A percentile compares a stretch with the other conserved stretches of the same genome.
These are phyloP conservation scores for Mallotus villosus DNA, from an alignment of 2,797 vertebrate species.

Conservation along the genomic window DNA sequence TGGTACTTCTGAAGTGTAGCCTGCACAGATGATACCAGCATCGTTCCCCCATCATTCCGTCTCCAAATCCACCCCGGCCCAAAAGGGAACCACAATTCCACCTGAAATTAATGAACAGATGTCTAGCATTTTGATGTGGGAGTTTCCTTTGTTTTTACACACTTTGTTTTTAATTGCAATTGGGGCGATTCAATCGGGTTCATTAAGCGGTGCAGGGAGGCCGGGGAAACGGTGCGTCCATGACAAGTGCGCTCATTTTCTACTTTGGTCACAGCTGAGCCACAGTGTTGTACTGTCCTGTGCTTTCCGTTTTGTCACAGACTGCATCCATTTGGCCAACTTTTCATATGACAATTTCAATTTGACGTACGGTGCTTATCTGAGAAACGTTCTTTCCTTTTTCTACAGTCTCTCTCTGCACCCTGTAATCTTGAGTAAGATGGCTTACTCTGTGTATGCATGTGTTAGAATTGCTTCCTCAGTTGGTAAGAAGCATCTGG, in stretches of 20 bases:
- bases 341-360: too few relatives aligned
- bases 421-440: slow-evolving; percentile 17
- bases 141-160: slow-evolving; percentile 10
- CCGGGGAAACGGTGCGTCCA: background rate
- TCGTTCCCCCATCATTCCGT: background rate
- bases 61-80: background rate
- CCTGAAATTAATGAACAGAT: slow-evolving; percentile 21
- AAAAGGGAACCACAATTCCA: background rate
- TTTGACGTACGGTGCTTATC: background rate
- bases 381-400: background rate
- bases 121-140: slow-evolving; percentile 9
- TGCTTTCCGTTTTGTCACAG: too few relatives aligned
- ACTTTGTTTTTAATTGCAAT: slow-evolving; percentile 21
- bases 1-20: slow-evolving; percentile 31
- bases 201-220: slow-evolving; percentile 5
- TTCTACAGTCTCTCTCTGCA: background rate
- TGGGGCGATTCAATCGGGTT: slow-evolving; percentile 13
- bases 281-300: background rate
- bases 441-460: background rate
- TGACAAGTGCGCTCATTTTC: background rate
- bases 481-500: slow-evolving; percentile 1
- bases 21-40: slow-evolving; percentile 49
- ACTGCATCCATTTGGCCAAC: too few relatives aligned
- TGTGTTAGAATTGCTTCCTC: background rate
- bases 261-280: slow-evolving; percentile 45